Evolutionary conservation across 37 sponge, comb jelly and placozoan genomes (phyloP).

Genomic region (Geodia barretti): DNA sequence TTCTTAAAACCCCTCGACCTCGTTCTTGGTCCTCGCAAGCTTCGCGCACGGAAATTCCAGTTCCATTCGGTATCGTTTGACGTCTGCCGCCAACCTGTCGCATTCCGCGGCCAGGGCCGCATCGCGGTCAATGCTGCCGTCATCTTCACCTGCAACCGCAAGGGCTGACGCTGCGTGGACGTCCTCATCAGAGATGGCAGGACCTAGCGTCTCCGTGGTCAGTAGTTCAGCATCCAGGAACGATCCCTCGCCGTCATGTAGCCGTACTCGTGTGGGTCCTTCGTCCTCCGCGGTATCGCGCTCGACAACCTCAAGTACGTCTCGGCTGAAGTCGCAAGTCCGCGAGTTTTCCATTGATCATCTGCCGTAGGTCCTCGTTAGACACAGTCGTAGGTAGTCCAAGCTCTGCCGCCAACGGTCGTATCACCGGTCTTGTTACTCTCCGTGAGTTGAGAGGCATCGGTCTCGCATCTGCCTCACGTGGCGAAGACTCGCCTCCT

Average conservation of each 20-base stretch:
- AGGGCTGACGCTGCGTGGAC: neutral
- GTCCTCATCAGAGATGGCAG: neutral
- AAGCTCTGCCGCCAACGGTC: neutral
- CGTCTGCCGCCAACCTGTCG: conserved; percentile 7
- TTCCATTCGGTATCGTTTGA: conserved; percentile 3
- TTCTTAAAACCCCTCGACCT: neutral
- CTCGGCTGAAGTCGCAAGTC: conserved; percentile 12
- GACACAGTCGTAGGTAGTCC: conserved; percentile 8
- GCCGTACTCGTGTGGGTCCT: neutral
- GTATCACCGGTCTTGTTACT: neutral
- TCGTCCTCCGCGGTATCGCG: neutral
- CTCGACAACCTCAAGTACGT: conserved; percentile 15
- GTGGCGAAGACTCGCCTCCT: neutral
- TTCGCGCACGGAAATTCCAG: neutral
- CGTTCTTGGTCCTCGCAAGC: neutral
- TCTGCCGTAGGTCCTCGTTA: conserved; percentile 6
- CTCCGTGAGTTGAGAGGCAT: conserved; percentile 24
- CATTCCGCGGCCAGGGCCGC: conserved; percentile 14
- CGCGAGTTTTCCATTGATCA: conserved; percentile 9
- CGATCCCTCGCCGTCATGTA: conserved; percentile 23
- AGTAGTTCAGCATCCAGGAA: conserved; percentile 15
- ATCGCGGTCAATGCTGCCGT: neutral
- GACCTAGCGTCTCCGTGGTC: neutral
- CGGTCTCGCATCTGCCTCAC: neutral
- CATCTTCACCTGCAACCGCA: neutral